phyloP scores from a whole-genome alignment of 1,140 invertebrate species.

The Penaeus vannamei region DNA sequence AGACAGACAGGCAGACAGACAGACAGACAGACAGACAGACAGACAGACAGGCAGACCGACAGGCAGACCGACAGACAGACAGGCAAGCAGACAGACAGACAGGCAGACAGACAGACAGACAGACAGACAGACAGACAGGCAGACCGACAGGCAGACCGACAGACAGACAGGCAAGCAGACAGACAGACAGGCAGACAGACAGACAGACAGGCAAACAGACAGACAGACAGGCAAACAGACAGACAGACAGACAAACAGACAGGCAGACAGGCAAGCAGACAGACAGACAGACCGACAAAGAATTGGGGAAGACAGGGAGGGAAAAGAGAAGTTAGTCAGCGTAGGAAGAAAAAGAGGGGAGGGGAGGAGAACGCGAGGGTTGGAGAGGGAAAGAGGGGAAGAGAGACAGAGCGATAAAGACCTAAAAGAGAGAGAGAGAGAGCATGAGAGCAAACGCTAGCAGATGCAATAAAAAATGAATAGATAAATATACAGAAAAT shows the following conservation, averaged over 20 bases:
- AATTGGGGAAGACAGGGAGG: neutral
- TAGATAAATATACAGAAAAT: no score
- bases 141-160: neutral
- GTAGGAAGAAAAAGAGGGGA: neutral
- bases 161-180: neutral
- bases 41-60: neutral
- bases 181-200: neutral
- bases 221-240: neutral
- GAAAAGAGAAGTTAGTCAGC: neutral
- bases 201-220: neutral
- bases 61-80: neutral
- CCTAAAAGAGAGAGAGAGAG: no score
- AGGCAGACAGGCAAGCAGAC: neutral
- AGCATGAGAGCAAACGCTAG: no score
- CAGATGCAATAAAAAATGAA: no score
- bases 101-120: neutral
- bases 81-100: neutral
- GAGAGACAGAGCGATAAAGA: neutral
- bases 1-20: neutral
- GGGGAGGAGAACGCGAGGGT: neutral
- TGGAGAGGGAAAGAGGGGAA: conserved; percentile 7
- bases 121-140: neutral
- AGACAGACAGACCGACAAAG: neutral
- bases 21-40: neutral
- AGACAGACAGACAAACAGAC: neutral